Percentiles rank a stretch among this genome's conserved stretches.
These are phyloP conservation scores for Sturnus vulgaris DNA, from an alignment of 2,113 vertebrate genomes.

Conservation along the genomic window DNA sequence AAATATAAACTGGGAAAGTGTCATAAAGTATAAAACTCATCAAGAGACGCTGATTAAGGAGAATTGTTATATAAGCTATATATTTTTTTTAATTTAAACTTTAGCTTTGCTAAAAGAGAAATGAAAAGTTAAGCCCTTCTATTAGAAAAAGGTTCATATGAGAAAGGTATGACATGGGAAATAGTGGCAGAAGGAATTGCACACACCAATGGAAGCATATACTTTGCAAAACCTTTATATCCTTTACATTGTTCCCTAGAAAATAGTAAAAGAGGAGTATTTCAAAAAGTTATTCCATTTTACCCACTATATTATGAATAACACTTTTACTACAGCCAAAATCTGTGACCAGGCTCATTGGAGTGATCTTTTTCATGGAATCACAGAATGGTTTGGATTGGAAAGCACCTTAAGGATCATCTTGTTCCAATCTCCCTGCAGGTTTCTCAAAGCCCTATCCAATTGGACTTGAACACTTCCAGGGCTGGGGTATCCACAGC, in stretches of 20 bases:
- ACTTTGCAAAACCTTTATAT: background rate
- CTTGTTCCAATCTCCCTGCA: background rate
- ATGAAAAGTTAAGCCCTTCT: background rate
- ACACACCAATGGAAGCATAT: background rate
- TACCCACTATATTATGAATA: background rate
- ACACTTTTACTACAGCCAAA: background rate
- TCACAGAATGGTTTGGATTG: background rate
- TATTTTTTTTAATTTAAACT: background rate
- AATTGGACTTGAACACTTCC: background rate
- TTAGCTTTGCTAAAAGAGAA: background rate
- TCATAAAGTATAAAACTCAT: constrained; percentile 31
- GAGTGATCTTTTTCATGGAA: fast-evolving
- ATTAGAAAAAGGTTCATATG: background rate
- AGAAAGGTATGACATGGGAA: background rate
- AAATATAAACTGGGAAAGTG: constrained; percentile 24
- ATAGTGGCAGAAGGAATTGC: background rate
- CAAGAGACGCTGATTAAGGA: constrained; percentile 37
- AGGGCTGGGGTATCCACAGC: background rate
- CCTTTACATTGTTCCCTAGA: background rate
- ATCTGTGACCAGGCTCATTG: background rate
- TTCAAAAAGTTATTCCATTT: background rate
- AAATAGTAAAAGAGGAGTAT: background rate
- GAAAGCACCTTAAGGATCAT: background rate
- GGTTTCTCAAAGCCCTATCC: background rate
- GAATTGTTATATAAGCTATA: background rate